A percentile compares a stretch with the other conserved stretches of the same genome.
phyloP scores from a whole-genome alignment of 2,888 invertebrate species.

The Patella ulyssiponensis region DNA sequence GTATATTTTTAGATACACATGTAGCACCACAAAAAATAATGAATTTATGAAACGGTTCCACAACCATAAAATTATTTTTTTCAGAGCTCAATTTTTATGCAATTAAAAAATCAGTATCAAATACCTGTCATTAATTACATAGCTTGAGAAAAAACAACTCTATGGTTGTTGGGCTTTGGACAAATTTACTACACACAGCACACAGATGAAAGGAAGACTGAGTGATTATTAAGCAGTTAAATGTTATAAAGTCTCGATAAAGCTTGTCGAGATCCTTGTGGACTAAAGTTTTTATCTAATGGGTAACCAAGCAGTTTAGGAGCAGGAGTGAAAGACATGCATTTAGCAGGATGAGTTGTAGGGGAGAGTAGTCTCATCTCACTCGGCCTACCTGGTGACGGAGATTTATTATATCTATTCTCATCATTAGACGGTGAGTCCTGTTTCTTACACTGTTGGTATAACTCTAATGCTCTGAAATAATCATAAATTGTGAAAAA shows the following conservation, averaged over 20 bases:
- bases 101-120: too few species aligned
- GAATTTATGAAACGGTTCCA: too few species aligned
- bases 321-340: conserved; percentile 8
- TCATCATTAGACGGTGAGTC: not conserved
- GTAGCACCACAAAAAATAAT: too few species aligned
- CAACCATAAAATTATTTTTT: too few species aligned
- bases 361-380: not conserved
- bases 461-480: conserved; percentile 5
- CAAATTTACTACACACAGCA: too few species aligned
- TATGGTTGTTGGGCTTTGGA: too few species aligned
- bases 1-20: too few species aligned
- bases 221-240: not conserved
- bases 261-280: not conserved
- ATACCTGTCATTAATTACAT: too few species aligned
- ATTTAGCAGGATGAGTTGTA: conserved; percentile 4
- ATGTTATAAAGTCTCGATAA: not conserved
- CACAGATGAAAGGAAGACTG: too few species aligned
- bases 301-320: not conserved
- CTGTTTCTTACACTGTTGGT: not conserved
- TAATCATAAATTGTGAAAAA: too few species aligned
- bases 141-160: too few species aligned
- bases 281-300: not conserved
- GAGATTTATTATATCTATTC: conserved; percentile 2
- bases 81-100: too few species aligned
- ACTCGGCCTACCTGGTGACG: conserved; percentile 6